Evolutionary conservation across 2,797 vertebrate genomes (phyloP).

Genomic region (Lutjanus campechanus): DNA sequence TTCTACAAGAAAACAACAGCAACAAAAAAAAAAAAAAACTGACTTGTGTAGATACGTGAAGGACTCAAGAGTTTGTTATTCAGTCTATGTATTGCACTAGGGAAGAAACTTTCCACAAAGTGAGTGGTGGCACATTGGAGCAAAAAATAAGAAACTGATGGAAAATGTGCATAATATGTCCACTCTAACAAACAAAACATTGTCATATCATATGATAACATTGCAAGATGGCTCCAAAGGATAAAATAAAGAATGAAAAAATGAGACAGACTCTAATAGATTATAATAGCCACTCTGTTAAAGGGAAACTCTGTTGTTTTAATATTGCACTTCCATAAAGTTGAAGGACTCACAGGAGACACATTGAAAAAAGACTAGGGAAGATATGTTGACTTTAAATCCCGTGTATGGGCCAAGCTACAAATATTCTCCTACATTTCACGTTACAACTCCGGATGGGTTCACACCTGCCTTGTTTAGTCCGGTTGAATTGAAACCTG

Average conservation of each 20-base stretch:
- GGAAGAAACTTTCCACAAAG: no score
- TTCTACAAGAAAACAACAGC: no score
- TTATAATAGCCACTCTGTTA: not conserved
- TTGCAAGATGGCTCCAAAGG: not conserved
- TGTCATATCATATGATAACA: not conserved
- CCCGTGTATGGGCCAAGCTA: no score
- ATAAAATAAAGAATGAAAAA: not conserved
- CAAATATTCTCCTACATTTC: not conserved
- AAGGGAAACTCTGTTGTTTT: not conserved
- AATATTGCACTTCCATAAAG: not conserved
- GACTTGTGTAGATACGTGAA: no score
- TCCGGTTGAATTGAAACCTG: no score
- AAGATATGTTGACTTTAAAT: not conserved
- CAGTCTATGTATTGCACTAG: no score
- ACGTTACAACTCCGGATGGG: not conserved
- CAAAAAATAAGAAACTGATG: no score
- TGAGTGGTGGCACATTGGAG: no score
- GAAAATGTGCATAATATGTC: no score
- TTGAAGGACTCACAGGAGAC: slow-evolving; percentile 12
- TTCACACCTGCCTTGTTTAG: no score
- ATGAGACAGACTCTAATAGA: not conserved
- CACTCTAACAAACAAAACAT: not conserved
- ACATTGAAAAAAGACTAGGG: not conserved
- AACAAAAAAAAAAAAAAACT: no score
- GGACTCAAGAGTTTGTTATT: no score